Percentiles rank a stretch among this genome's conserved stretches.
Conservation (phyloP, 2,888 invertebrate genomes). For the Drosophila neoperkinsi region DNA sequence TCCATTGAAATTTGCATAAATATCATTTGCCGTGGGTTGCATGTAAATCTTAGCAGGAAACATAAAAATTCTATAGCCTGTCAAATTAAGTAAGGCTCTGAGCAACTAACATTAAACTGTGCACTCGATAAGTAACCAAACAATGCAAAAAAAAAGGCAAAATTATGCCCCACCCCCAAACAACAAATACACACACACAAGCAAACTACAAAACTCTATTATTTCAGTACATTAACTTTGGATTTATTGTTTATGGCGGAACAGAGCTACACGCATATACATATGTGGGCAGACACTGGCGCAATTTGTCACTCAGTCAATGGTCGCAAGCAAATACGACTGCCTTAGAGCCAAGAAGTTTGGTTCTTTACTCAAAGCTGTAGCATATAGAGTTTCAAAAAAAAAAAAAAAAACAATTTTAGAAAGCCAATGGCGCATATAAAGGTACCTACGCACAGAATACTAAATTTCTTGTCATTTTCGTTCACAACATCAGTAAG, state of each 20-base stretch:
- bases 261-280: constrained; percentile 2
- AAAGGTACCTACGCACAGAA: constrained; percentile 7
- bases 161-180: constrained; percentile 1
- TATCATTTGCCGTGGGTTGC: constrained; percentile 64
- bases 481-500: neutral
- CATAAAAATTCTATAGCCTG: constrained; percentile 49
- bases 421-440: constrained; percentile 11
- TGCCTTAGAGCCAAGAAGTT: constrained; percentile 26
- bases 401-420: neutral
- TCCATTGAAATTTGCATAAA: constrained; percentile 73
- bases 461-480: neutral
- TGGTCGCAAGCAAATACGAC: constrained; percentile 42
- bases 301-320: constrained; percentile 56
- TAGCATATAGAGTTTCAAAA: constrained; percentile 15
- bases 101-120: constrained; percentile 30
- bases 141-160: constrained; percentile 15
- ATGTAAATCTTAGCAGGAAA: constrained; percentile 53
- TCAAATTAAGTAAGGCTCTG: constrained; percentile 28
- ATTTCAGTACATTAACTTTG: constrained; percentile 73
- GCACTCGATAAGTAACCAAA: constrained; percentile 41
- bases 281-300: constrained; percentile 16
- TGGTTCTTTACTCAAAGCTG: constrained; percentile 9
- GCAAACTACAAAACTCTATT: constrained; percentile 67
- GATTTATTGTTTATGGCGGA: constrained; percentile 72
- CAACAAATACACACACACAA: constrained; percentile 21